Evolutionary conservation across 1,140 invertebrate species (phyloP).

Genomic region (Leguminivora glycinivorella): DNA sequence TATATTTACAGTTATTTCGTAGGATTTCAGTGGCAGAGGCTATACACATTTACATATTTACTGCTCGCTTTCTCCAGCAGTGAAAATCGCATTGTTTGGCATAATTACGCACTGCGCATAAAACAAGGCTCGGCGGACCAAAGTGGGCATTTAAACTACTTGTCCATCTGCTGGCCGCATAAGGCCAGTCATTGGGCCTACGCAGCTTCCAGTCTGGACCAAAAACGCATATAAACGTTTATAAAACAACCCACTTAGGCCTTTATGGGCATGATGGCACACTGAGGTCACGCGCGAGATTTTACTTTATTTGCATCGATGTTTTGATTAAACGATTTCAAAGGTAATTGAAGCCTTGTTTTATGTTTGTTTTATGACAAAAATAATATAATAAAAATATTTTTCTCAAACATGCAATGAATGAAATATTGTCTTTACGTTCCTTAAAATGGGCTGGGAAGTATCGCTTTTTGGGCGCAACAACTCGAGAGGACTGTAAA

Average conservation of each 20-base stretch:
- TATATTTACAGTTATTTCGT: neutral
- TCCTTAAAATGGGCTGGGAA: too few species aligned
- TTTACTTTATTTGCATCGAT: conserved; percentile 27
- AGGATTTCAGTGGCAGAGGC: neutral
- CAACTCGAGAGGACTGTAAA: too few species aligned
- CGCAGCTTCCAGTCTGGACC: conserved; percentile 46
- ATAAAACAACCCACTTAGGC: neutral
- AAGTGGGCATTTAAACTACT: conserved; percentile 47
- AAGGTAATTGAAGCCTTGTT: conserved; percentile 14
- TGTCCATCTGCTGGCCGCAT: conserved; percentile 55
- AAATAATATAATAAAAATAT: neutral
- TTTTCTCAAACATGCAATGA: too few species aligned
- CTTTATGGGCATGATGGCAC: neutral
- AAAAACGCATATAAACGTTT: conserved; percentile 6
- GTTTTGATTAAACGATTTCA: conserved; percentile 21
- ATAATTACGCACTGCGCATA: conserved; percentile 13
- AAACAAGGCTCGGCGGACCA: conserved; percentile 32
- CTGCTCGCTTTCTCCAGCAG: neutral
- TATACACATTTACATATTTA: neutral
- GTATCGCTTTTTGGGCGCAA: too few species aligned
- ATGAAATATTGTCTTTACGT: too few species aligned
- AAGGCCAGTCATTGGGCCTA: conserved; percentile 59
- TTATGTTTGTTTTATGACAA: neutral
- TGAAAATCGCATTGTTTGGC: conserved; percentile 14
- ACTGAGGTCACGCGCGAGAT: conserved; percentile 27